These are phyloP conservation scores for Oreochromis niloticus DNA, from an alignment of 2,113 vertebrate genomes.

Conservation along the genomic window DNA sequence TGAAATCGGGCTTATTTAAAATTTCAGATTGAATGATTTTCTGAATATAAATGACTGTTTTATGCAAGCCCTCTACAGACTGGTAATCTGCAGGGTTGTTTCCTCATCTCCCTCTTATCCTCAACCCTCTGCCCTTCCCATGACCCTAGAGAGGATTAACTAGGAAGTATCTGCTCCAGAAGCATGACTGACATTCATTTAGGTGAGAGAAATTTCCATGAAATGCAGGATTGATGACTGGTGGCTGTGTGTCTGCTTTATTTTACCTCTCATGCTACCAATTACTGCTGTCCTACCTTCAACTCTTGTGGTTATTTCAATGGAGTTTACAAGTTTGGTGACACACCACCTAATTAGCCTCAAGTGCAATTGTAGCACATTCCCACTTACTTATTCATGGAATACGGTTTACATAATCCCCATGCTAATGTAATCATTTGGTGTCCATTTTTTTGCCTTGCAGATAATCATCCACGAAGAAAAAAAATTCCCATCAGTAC, in stretches of 20 bases:
- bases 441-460: conserved; percentile 26
- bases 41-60: conserved; percentile 11
- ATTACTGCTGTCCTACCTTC: background rate
- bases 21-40: background rate
- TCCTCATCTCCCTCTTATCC: background rate
- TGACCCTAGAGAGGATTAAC: background rate
- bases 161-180: background rate
- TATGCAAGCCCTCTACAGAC: background rate
- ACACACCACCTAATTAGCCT: conserved; percentile 34
- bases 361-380: conserved; percentile 7
- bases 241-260: background rate
- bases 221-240: background rate
- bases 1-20: background rate
- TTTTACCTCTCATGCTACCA: background rate
- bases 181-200: background rate
- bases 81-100: background rate
- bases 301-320: background rate
- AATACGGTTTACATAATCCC: conserved; percentile 34
- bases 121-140: background rate
- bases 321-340: conserved; percentile 13
- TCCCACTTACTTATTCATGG: conserved; percentile 46
- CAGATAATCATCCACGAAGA: conserved; percentile 10
- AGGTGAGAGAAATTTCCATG: background rate
- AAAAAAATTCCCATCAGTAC: background rate
- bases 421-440: conserved; percentile 45